Evolutionary conservation across 2,888 invertebrate species (phyloP).

Genomic region (Syrista parreyssii): DNA sequence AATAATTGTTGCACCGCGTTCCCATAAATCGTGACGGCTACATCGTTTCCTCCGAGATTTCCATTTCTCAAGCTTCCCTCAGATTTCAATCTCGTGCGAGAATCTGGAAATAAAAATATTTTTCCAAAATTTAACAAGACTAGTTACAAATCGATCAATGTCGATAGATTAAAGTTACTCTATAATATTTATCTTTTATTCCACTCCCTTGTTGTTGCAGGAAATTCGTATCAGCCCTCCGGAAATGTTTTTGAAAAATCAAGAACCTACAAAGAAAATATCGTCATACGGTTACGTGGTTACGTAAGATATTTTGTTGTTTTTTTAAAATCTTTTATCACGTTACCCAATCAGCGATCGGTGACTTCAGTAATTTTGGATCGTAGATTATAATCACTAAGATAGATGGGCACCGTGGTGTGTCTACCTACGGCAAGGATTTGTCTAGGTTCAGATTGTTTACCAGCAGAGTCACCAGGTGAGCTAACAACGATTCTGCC

Average conservation of each 20-base stretch:
- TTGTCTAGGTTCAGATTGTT: constrained; percentile 20
- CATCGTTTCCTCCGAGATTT: neutral
- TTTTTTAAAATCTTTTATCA: neutral
- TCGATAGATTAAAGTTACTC: neutral
- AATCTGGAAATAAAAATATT: neutral
- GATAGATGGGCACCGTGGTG: constrained; percentile 27
- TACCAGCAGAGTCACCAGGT: neutral
- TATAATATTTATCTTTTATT: neutral
- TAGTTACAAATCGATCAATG: neutral
- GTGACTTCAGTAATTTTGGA: neutral
- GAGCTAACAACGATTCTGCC: neutral
- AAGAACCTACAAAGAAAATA: neutral
- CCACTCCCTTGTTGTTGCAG: neutral
- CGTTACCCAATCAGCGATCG: neutral
- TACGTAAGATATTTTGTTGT: neutral
- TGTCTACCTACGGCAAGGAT: constrained; percentile 28
- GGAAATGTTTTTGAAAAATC: neutral
- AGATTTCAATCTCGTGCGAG: neutral
- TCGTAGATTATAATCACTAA: neutral
- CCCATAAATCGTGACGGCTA: neutral
- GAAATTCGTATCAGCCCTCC: neutral
- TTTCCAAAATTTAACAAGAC: neutral
- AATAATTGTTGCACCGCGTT: neutral
- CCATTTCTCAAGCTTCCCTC: neutral
- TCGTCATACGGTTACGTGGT: neutral